phyloP scores from a whole-genome alignment of 2,797 vertebrate genomes.

The Semaprochilodus insignis region DNA sequence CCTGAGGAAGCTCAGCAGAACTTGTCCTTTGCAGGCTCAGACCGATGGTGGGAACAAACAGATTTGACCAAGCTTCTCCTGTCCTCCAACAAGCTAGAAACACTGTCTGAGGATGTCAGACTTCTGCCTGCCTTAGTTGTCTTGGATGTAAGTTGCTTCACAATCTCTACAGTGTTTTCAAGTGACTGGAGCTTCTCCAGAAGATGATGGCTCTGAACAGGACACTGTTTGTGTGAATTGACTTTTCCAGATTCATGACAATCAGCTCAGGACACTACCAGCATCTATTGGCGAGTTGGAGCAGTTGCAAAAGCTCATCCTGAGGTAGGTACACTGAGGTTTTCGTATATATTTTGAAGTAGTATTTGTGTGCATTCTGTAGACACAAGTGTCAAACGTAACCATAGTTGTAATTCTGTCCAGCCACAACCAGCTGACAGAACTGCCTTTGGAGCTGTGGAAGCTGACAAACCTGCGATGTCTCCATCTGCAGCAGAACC shows the following conservation, averaged over 20 bases:
- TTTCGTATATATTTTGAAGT: neutral
- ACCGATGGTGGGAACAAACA: constrained; percentile 96
- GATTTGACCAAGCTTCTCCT: constrained; percentile 92
- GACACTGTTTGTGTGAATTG: constrained; percentile 22
- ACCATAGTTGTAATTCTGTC: constrained; percentile 36
- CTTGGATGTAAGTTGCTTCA: constrained; percentile 86
- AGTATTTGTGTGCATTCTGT: neutral
- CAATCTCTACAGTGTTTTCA: neutral
- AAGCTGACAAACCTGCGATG: constrained; percentile 77
- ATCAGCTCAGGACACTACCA: constrained; percentile 87
- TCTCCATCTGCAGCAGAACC: constrained; percentile 84
- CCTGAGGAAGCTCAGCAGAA: constrained; percentile 86
- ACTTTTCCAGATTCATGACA: constrained; percentile 89
- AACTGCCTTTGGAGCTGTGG: constrained; percentile 79
- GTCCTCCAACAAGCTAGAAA: constrained; percentile 89
- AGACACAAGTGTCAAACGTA: neutral
- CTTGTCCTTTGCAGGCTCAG: constrained; percentile 82
- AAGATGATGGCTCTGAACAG: neutral
- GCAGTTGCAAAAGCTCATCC: constrained; percentile 90
- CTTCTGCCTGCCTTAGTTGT: constrained; percentile 86
- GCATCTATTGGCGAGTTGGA: constrained; percentile 84
- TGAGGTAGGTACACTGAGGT: constrained; percentile 78
- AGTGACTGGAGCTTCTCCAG: neutral
- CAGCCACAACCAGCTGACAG: constrained; percentile 86
- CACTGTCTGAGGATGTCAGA: constrained; percentile 86